phyloP scores from a whole-genome alignment of 2,797 vertebrate species.

The Syngnathus acus region DNA sequence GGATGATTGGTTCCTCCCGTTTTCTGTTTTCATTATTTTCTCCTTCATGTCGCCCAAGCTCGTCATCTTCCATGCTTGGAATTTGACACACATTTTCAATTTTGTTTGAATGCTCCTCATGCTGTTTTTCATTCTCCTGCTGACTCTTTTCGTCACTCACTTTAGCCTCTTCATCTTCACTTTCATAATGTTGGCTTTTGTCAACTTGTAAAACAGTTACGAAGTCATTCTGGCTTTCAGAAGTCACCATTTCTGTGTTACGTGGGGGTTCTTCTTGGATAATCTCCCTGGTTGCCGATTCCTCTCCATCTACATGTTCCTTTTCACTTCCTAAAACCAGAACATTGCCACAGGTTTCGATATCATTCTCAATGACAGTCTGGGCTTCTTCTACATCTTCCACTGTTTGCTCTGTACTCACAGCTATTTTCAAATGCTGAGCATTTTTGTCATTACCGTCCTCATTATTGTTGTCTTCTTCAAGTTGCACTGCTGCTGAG shows the following conservation, averaged over 20 bases:
- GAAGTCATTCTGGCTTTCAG: not conserved
- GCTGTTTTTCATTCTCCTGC: not conserved
- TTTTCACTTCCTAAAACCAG: not conserved
- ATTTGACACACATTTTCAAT: not conserved
- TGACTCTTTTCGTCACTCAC: not conserved
- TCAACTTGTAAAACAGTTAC: not conserved
- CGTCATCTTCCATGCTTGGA: not conserved
- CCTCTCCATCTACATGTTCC: not conserved
- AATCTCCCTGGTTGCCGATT: not conserved
- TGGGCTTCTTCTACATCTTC: conserved; percentile 1
- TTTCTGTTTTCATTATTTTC: not conserved
- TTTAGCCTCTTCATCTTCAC: not conserved
- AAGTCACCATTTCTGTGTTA: not conserved
- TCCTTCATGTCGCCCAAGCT: not conserved
- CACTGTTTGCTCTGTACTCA: not conserved
- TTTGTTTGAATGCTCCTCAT: not conserved
- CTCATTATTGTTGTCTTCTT: not conserved
- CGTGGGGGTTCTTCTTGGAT: not conserved
- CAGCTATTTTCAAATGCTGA: not conserved
- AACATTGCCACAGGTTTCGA: not conserved
- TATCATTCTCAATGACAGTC: not conserved
- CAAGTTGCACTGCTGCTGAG: not conserved
- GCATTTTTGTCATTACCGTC: not conserved
- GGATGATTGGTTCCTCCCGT: not conserved
- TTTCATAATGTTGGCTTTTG: conserved; percentile 3